These are phyloP conservation scores for Malthinus flaveolus DNA, from an alignment of 2,888 invertebrate genomes.

Conservation along the genomic window DNA sequence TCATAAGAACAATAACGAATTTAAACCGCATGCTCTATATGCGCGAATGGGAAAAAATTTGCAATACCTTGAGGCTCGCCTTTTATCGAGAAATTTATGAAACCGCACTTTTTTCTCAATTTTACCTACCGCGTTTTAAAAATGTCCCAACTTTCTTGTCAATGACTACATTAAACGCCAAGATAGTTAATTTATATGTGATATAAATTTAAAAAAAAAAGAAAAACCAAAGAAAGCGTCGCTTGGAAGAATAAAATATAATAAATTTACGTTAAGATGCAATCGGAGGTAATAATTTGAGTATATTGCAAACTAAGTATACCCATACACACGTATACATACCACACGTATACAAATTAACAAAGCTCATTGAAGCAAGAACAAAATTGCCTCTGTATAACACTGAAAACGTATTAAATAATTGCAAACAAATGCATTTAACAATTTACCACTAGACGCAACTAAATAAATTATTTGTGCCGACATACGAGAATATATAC, in stretches of 20 bases:
- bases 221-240: not conserved
- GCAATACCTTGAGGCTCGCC: too few species aligned
- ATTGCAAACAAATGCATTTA: slow-evolving; percentile 30
- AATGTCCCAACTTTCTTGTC: too few species aligned
- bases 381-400: slow-evolving; percentile 28
- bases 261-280: slow-evolving; percentile 18
- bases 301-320: slow-evolving; percentile 17
- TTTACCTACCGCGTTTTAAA: too few species aligned
- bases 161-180: slow-evolving; percentile 9
- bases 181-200: slow-evolving; percentile 7
- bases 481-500: slow-evolving; percentile 24
- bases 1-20: too few species aligned
- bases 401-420: slow-evolving; percentile 29
- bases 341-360: slow-evolving; percentile 19
- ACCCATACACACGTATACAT: slow-evolving; percentile 9
- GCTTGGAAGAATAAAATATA: slow-evolving; percentile 11
- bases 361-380: slow-evolving; percentile 26
- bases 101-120: too few species aligned
- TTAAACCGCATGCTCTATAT: too few species aligned
- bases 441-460: slow-evolving; percentile 29
- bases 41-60: too few species aligned
- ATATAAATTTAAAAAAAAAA: slow-evolving; percentile 1
- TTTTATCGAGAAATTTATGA: too few species aligned
- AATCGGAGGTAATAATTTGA: slow-evolving; percentile 24
- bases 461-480: slow-evolving; percentile 27